Percentiles rank a stretch among this genome's conserved stretches.
Conservation (phyloP, 2,797 vertebrate species). For the Spheniscus humboldti region DNA sequence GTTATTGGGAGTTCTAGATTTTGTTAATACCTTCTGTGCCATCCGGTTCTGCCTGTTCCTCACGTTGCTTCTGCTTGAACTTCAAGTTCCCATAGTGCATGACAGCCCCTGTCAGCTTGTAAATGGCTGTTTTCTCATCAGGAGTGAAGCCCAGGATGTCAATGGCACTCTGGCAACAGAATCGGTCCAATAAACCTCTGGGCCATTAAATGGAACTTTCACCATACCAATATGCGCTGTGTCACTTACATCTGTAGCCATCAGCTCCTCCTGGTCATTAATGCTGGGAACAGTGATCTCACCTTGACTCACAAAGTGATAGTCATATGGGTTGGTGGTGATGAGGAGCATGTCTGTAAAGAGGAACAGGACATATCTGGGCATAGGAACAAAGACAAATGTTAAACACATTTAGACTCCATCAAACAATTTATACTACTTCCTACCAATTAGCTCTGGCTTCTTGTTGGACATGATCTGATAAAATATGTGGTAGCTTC, state of each 20-base stretch:
- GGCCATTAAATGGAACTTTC: background rate
- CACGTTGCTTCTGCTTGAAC: slow-evolving; percentile 88
- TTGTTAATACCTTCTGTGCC: slow-evolving; percentile 80
- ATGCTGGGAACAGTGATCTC: slow-evolving; percentile 67
- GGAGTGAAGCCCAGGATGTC: slow-evolving; percentile 81
- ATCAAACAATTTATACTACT: background rate
- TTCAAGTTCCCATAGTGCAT: slow-evolving; percentile 86
- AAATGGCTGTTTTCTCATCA: slow-evolving; percentile 83
- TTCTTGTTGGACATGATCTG: slow-evolving; percentile 76
- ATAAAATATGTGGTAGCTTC: slow-evolving; percentile 89
- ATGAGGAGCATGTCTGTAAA: slow-evolving; percentile 51
- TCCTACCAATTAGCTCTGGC: background rate
- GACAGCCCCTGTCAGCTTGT: slow-evolving; percentile 84
- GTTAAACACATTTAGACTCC: background rate
- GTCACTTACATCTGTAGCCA: slow-evolving; percentile 48
- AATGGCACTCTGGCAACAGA: slow-evolving; percentile 43
- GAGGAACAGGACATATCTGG: background rate
- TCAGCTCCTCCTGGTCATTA: slow-evolving; percentile 70
- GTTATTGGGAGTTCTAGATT: background rate
- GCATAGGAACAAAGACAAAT: background rate
- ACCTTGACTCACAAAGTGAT: slow-evolving; percentile 82
- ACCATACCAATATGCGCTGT: background rate
- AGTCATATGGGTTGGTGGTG: slow-evolving; percentile 87
- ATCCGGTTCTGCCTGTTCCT: slow-evolving; percentile 88
- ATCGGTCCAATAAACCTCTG: background rate